Percentiles rank a stretch among this genome's conserved stretches.
Conservation (phyloP, 2,888 invertebrate genomes). For the Tipula vernalis region DNA sequence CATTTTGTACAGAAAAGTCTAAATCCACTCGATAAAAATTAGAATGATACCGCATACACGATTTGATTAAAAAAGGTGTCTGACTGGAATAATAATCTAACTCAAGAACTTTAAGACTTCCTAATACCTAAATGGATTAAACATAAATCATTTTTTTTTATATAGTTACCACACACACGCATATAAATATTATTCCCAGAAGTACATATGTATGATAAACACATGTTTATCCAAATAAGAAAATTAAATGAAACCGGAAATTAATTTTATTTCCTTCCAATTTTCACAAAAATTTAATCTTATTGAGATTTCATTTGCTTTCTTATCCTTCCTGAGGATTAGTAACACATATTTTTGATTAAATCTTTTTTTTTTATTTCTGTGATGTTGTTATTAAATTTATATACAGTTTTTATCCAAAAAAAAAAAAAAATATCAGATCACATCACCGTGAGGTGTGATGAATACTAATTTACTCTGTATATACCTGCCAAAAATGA, state of each 20-base stretch:
- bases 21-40: too few relatives aligned
- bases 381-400: neutral
- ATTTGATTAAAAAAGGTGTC: too few relatives aligned
- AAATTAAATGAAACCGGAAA: neutral
- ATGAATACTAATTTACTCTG: neutral
- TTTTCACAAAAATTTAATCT: neutral
- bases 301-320: neutral
- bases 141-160: neutral
- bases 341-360: neutral
- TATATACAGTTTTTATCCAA: neutral
- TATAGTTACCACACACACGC: neutral
- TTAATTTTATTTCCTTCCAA: neutral
- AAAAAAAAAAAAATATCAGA: neutral
- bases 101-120: neutral
- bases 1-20: too few relatives aligned
- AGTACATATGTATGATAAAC: neutral
- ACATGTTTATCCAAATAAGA: neutral
- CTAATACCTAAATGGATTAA: neutral
- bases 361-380: neutral
- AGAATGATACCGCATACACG: too few relatives aligned
- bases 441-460: neutral
- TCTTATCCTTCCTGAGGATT: neutral
- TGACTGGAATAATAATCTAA: neutral
- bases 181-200: neutral
- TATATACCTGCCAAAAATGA: too few relatives aligned